Evolutionary conservation across 1,140 invertebrate genomes (phyloP).

Genomic region (Eriosoma lanigerum): DNA sequence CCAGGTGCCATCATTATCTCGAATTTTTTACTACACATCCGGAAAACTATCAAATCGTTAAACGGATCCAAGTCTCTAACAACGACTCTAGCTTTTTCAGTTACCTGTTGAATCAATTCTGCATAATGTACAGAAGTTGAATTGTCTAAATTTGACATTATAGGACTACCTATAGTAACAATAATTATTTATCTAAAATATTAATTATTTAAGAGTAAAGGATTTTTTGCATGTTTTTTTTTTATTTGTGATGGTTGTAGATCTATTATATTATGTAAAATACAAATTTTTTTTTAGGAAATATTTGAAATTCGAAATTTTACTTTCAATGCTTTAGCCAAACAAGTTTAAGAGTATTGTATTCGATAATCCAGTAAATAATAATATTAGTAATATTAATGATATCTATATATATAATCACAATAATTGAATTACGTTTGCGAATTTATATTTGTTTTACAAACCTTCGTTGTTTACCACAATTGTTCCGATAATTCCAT

Average conservation of each 20-base stretch:
- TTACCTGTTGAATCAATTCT: constrained; percentile 84
- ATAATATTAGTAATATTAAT: neutral
- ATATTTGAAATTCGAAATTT: too few relatives aligned
- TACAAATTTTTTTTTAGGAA: too few relatives aligned
- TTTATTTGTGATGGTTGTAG: neutral
- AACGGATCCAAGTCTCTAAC: constrained; percentile 94
- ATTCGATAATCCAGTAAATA: too few relatives aligned
- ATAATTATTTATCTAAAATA: constrained; percentile 21
- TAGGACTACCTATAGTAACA: constrained; percentile 69
- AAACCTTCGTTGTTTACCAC: constrained; percentile 88
- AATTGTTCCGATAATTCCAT: constrained; percentile 94
- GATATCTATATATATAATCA: too few relatives aligned
- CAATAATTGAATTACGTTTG: too few relatives aligned
- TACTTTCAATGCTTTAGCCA: too few relatives aligned
- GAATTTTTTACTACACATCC: constrained; percentile 93
- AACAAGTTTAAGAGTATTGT: too few relatives aligned
- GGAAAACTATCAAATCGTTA: constrained; percentile 94
- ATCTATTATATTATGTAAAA: too few relatives aligned
- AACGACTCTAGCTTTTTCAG: constrained; percentile 88
- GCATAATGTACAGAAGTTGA: constrained; percentile 90
- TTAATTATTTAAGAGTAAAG: neutral
- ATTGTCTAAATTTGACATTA: constrained; percentile 94
- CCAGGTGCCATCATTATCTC: constrained; percentile 96
- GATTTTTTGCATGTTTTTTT: neutral
- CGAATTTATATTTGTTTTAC: too few relatives aligned